phyloP scores from a whole-genome alignment of 2,113 vertebrate species.

The Trogon surrucura region DNA sequence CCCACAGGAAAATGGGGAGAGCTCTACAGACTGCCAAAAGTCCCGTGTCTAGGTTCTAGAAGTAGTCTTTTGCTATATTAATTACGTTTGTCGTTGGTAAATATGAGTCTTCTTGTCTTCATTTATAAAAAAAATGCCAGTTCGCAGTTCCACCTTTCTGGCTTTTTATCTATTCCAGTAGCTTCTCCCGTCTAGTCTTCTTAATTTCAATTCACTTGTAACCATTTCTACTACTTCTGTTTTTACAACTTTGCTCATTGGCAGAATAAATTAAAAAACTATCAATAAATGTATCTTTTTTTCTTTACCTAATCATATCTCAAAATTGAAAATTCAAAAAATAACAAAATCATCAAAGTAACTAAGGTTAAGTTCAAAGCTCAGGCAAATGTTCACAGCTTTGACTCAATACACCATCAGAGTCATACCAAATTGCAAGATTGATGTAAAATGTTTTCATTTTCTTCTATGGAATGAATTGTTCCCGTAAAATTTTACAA shows the following conservation, averaged over 20 bases:
- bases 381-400: neutral
- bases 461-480: neutral
- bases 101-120: neutral
- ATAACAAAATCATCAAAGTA: neutral
- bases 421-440: neutral
- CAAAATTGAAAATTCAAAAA: neutral
- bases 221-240: neutral
- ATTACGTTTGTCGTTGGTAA: conserved; percentile 57
- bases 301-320: neutral
- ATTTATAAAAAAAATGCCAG: neutral
- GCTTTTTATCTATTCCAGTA: conserved; percentile 6
- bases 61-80: conserved; percentile 54
- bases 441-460: neutral
- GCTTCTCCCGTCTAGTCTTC: neutral
- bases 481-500: neutral
- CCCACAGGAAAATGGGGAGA: conserved; percentile 60
- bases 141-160: conserved; percentile 31
- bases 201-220: neutral
- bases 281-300: no score
- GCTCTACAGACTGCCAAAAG: conserved; percentile 61
- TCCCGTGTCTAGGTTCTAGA: conserved; percentile 67
- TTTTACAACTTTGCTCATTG: neutral
- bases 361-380: neutral
- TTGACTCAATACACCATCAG: neutral
- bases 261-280: neutral